A percentile compares a stretch with the other conserved stretches of the same genome.
Conservation (phyloP, 1,140 invertebrate genomes). For the Sesamia nonagrioides region DNA sequence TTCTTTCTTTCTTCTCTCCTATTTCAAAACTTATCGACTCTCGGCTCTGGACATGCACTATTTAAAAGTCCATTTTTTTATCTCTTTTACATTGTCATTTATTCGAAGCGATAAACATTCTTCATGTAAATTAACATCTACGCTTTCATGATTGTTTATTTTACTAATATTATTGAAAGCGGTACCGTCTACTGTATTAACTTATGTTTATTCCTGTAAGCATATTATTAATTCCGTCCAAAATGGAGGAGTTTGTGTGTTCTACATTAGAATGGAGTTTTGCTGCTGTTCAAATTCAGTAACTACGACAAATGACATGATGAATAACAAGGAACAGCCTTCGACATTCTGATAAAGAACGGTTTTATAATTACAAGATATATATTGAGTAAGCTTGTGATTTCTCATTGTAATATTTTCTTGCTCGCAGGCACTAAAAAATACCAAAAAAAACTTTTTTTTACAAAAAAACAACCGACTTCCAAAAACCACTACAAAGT, state of each 20-base stretch:
- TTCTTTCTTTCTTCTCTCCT: too few species aligned
- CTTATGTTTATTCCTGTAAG: conserved; percentile 8
- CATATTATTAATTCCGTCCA: neutral
- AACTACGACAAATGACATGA: neutral
- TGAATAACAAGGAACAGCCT: too few species aligned
- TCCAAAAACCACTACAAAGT: too few species aligned
- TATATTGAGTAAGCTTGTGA: neutral
- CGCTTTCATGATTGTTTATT: conserved; percentile 4
- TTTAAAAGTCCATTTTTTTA: too few species aligned
- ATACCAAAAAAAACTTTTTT: neutral
- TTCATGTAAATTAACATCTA: neutral
- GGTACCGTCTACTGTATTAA: neutral
- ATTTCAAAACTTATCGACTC: too few species aligned
- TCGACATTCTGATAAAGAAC: too few species aligned
- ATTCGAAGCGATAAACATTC: neutral
- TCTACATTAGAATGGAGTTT: neutral
- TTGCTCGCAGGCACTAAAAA: neutral
- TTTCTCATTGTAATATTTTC: neutral
- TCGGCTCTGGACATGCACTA: too few species aligned
- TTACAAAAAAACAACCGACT: too few species aligned
- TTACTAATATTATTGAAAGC: conserved; percentile 36
- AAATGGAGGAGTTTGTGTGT: neutral
- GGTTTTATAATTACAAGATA: too few species aligned
- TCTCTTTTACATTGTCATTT: too few species aligned
- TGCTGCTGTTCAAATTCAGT: neutral